Evolutionary conservation across 2,888 invertebrate species (phyloP), one percentile per base, ranked within the genome.

Genomic region (Morpho achilles): DNA sequence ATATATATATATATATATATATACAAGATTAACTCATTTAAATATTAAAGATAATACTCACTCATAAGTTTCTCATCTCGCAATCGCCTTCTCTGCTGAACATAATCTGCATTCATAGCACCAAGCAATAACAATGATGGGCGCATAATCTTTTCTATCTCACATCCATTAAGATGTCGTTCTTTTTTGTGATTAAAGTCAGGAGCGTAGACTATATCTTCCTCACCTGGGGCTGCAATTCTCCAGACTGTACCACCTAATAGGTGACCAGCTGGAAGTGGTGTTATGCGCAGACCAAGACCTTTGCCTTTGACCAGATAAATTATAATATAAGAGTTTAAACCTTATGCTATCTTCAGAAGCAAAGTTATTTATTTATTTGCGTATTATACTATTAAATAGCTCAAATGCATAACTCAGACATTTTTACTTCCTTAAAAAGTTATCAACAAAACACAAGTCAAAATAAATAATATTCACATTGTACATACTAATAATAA

Each of bases 151-250:
- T 94, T 94, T 74, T 98, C 98, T 55, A 99, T 89, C 75, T 98
- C 97, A 80, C 98, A 99, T 0, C 99, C 98, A 76, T 99, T 99
- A 45, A 99, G 92, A 92, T 99, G 99, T 46, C 99, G 90, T 77
- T 99, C 99, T 79, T 99, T 99, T 77, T 99, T 99, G 82, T 99
- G 99, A 85, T 99, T 99, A 77, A 98, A 99, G 79, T 99, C 99
- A 0, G 98, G 96, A 0, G 99, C 99, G 82, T 99, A 99, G 1
- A 99, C 95, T 65, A 99, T 98, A 75, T 99, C 99, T 83, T 99
- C 99, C 79, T 99, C 99, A 0, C 98, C 99, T 41, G 98, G 96
- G 76, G 99, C 99, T 41, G 98, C 96, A 23, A 99, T 99, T 74
- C 98, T 97, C 99, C 99, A 99, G 53, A 99, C 96, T 0, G 99